Base-by-base conservation (phyloP, 2,888 invertebrate species). In the Omphaloscelis lunosa region DNA sequence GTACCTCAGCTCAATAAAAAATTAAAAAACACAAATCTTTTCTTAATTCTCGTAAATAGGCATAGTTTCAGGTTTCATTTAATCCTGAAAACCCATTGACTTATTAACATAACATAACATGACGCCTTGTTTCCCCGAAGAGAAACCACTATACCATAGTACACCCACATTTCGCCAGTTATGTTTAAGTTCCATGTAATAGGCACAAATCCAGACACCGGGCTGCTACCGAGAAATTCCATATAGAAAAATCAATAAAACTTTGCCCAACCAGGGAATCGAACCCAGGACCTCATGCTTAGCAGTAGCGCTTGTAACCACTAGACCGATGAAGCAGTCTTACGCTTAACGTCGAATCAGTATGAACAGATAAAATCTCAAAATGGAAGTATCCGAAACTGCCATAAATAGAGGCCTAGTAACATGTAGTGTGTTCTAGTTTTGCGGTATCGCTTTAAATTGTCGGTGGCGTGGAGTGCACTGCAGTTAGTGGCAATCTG, bases 401-500 rank as follows among this genome's bases (percentile, higher is more conserved):
- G 27, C 51, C 63, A 56, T 76, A 80, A 86, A 39, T 70, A 72
- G 63, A 79, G 56, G 63, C 53, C 75, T 77, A 87, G 86, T 86
- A 89, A 85, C 74, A 86, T 87, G 83, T 81, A 63, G 85, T 87
- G 86, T 90, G 93, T 83, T 91, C 91, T 82, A 92, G 88, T 91
- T 93, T 90, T 88, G 82, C 77, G 79, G 75, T 86, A 89, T 91
- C 85, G 82, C 79, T 89, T 90, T 89, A 90, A 90, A 91, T 89
- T 85, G 87, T 89, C 84, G 79, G 82, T 72, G 72, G 82, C 82
- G 87, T 85, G 86, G 75, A 89, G 88, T 89, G 91, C 92, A 91
- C 87, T 90, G 90, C 91, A 90, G 88, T 86, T 89, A 90, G 90
- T 90, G 90, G 91, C 89, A 90, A 92, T 92, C 90, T 89, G 86